These are phyloP conservation scores for Iguana delicatissima DNA, from an alignment of 2,797 vertebrate species.

Conservation along the genomic window DNA sequence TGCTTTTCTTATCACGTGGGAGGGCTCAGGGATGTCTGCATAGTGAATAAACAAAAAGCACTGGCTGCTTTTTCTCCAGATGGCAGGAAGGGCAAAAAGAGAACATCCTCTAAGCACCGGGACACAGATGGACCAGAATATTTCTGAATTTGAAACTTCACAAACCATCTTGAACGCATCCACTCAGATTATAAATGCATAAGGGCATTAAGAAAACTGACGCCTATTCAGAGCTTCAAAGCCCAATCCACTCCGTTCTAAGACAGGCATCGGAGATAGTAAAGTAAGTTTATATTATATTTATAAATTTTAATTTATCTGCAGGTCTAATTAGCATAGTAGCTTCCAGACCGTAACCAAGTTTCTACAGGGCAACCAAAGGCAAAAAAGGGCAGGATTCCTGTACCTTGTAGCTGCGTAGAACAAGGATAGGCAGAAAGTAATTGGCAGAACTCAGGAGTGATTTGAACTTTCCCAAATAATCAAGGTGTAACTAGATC, in stretches of 20 bases:
- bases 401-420: not conserved
- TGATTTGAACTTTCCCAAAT: not conserved
- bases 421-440: not conserved
- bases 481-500: too few species aligned
- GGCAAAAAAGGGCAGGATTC: not conserved
- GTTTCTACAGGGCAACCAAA: not conserved
- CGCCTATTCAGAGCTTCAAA: not conserved
- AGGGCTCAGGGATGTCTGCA: conserved; percentile 67
- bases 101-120: not conserved
- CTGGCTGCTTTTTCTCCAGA: accelerated
- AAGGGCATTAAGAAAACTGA: not conserved
- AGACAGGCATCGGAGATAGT: not conserved
- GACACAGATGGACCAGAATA: not conserved
- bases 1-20: conserved; percentile 78
- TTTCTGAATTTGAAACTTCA: not conserved
- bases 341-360: not conserved
- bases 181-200: not conserved
- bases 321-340: not conserved
- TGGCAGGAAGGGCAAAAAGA: not conserved
- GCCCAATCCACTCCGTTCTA: not conserved
- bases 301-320: not conserved
- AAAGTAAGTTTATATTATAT: conserved; percentile 56
- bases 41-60: conserved; percentile 49
- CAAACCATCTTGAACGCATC: not conserved
- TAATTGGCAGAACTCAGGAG: not conserved